Conservation (phyloP, 2,797 vertebrate genomes). For the Coilia nasus region DNA sequence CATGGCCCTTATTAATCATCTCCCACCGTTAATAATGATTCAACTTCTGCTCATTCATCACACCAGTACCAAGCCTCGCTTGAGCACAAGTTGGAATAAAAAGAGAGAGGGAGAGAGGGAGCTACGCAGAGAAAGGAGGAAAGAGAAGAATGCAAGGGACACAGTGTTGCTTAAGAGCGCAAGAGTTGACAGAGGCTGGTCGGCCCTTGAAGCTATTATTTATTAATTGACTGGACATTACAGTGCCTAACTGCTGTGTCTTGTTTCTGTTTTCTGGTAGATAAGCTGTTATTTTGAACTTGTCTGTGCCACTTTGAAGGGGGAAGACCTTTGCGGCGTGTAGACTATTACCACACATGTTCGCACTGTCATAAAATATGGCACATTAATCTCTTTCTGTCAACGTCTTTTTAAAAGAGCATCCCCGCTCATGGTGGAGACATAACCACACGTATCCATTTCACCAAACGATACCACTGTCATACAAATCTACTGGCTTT, state of each 20-base stretch:
- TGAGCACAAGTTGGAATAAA: slow-evolving; percentile 66
- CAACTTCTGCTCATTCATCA: slow-evolving; percentile 86
- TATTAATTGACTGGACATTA: slow-evolving; percentile 12
- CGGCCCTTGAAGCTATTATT: neutral
- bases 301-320: slow-evolving; percentile 41
- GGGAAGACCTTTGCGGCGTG: neutral
- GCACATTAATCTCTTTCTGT: slow-evolving; percentile 62
- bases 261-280: neutral
- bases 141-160: slow-evolving; percentile 57
- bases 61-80: slow-evolving; percentile 73
- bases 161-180: slow-evolving; percentile 57
- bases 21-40: slow-evolving; percentile 87
- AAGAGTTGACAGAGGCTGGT: slow-evolving; percentile 27
- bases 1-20: slow-evolving; percentile 88
- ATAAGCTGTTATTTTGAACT: slow-evolving; percentile 5
- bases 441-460: slow-evolving; percentile 65
- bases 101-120: slow-evolving; percentile 10
- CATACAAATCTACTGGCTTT: slow-evolving; percentile 72
- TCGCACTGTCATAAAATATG: slow-evolving; percentile 1
- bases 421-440: slow-evolving; percentile 72
- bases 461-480: slow-evolving; percentile 65
- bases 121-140: slow-evolving; percentile 48
- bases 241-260: neutral
- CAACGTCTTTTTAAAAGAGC: slow-evolving; percentile 72
- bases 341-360: slow-evolving; percentile 2